Conservation (phyloP, 2,888 invertebrate species). For the Stenoptilia bipunctidactyla region DNA sequence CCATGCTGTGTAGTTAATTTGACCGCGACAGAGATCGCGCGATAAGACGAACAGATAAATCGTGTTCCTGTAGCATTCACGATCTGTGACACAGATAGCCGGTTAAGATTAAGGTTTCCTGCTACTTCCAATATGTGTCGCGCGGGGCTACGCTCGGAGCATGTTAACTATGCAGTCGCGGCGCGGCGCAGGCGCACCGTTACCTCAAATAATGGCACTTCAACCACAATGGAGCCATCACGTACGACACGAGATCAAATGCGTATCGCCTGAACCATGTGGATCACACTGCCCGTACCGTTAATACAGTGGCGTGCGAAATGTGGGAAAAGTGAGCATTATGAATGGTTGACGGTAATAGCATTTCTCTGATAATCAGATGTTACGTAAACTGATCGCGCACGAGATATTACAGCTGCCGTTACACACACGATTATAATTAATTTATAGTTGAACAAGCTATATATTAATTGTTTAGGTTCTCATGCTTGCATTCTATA, state of each 20-base stretch:
- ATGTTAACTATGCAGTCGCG: neutral
- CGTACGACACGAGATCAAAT: constrained; percentile 9
- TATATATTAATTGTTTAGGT: too few relatives aligned
- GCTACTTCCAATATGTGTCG: constrained; percentile 12
- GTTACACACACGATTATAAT: too few relatives aligned
- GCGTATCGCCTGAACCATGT: constrained; percentile 1
- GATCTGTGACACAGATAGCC: constrained; percentile 50
- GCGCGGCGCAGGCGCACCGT: neutral
- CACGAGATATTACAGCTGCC: too few relatives aligned
- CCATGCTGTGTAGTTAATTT: constrained; percentile 35
- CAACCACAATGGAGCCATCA: constrained; percentile 9
- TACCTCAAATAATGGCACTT: constrained; percentile 2
- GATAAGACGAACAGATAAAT: constrained; percentile 37
- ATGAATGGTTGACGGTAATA: constrained; percentile 41
- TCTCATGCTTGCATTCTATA: too few relatives aligned
- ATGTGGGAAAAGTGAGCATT: constrained; percentile 50
- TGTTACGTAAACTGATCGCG: too few relatives aligned
- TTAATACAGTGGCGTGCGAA: constrained; percentile 27
- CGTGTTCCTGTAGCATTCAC: constrained; percentile 28
- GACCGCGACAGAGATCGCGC: constrained; percentile 27
- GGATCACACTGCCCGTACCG: constrained; percentile 20
- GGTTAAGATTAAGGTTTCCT: constrained; percentile 35
- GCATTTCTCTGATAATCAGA: too few relatives aligned
- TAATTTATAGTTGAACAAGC: too few relatives aligned
- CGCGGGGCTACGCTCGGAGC: neutral